phyloP scores from a whole-genome alignment of 2,888 invertebrate species.

The Hipparchia sbordonii region DNA sequence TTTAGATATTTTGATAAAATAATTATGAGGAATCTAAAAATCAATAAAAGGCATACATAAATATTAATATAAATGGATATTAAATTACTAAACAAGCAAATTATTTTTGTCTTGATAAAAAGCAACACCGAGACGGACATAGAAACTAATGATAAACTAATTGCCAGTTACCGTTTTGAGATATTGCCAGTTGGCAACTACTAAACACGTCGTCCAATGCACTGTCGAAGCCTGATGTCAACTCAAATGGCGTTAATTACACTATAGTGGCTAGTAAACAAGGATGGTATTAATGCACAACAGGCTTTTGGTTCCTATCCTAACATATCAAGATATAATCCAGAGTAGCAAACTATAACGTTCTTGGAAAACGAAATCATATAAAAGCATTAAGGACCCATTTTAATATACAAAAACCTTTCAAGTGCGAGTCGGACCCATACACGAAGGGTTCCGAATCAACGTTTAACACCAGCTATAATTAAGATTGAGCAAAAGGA shows the following conservation, averaged over 20 bases:
- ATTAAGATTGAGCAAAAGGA: no score
- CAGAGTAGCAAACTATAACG: background rate
- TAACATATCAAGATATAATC: background rate
- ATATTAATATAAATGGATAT: background rate
- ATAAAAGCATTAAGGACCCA: background rate
- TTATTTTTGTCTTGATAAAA: background rate
- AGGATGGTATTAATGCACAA: background rate
- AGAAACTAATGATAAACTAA: slow-evolving; percentile 9
- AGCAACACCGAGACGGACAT: background rate
- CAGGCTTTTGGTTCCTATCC: background rate
- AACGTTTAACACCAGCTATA: no score
- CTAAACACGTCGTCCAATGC: background rate
- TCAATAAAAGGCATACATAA: background rate
- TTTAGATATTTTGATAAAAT: no score
- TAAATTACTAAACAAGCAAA: background rate
- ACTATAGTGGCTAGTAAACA: background rate
- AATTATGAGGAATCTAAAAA: no score
- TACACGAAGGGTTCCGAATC: no score
- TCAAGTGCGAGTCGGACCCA: background rate
- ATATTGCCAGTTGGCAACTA: slow-evolving; percentile 12
- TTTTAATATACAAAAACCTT: background rate
- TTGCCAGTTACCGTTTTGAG: background rate
- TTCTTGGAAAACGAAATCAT: background rate
- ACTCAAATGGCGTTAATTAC: slow-evolving; percentile 7
- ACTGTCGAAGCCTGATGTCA: slow-evolving; percentile 4